These are phyloP conservation scores for Anagyrus pseudococci DNA, from an alignment of 2,888 invertebrate species.

Conservation along the genomic window DNA sequence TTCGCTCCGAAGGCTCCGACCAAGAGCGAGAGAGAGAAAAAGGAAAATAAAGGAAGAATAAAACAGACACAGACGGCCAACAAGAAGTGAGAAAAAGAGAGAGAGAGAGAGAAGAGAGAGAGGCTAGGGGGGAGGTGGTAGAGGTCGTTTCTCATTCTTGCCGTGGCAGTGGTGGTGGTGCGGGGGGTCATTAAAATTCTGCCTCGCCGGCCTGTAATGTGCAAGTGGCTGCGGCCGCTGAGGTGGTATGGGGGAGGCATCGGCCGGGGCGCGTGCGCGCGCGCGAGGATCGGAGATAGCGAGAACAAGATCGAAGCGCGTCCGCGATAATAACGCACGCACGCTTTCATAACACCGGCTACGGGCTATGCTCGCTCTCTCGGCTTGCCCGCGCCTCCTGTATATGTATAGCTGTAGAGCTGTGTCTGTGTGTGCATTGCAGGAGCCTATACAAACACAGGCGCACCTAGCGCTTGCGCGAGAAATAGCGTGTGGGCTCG, in stretches of 20 bases:
- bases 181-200: conserved; percentile 31
- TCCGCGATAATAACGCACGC: conserved; percentile 23
- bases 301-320: conserved; percentile 26
- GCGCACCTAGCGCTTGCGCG: too few species aligned
- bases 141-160: neutral
- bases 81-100: too few species aligned
- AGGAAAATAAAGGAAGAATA: too few species aligned
- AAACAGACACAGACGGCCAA: too few species aligned
- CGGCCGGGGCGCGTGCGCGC: neutral
- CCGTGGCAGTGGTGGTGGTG: neutral
- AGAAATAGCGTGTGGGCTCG: too few species aligned
- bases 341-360: neutral
- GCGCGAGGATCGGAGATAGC: neutral
- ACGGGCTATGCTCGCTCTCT: too few species aligned
- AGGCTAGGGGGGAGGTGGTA: too few species aligned
- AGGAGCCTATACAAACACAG: too few species aligned
- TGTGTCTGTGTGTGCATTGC: too few species aligned
- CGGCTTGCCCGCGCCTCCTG: neutral
- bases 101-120: too few species aligned
- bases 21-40: too few species aligned
- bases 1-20: too few species aligned
- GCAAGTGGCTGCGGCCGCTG: neutral
- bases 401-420: neutral
- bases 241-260: neutral
- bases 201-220: neutral